Base-by-base conservation (phyloP, 2,888 invertebrate species). In the Caenorhabditis sp. region DNA sequence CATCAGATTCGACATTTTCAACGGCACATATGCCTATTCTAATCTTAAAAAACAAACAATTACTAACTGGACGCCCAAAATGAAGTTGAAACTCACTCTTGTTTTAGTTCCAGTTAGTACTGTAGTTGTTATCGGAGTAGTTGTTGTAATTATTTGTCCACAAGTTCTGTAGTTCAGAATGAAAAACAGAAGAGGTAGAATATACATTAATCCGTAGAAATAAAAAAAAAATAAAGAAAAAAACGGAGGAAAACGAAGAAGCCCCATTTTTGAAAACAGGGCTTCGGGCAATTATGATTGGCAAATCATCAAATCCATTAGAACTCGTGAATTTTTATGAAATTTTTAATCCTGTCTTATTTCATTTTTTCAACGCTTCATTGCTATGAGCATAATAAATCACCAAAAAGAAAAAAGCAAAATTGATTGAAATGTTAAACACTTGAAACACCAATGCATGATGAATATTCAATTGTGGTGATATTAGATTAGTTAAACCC, bases 1-100 rank as follows among this genome's bases (percentile, higher is more conserved):
- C 64, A 2, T 55, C 63, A 4, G 21, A 6, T 61, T 77, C 76
- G 6, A 64, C 51, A 14, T 61, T 68, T 54, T 79, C 77, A 1
- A 81, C 74, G 26, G 81, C 73, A 19, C 73, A 71, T 73, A 77
- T 62, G 84, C 89, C 89, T 62, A 92, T 90, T 87, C 93, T 10
- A 43, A 43, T 43, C 43, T 43, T 43, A 6, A 43, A 43, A 43
- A 43, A 8, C 36, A 36, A 36, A 8, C 12, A 8, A 36, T 36
- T 36, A n/a, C n/a, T n/a, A n/a, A n/a, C n/a, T n/a, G n/a, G n/a
- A n/a, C n/a, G n/a, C n/a, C n/a, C n/a, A n/a, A n/a, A n/a, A n/a
- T n/a, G n/a, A n/a, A 17, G 3, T 43, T 43, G 3, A 3, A 43
- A 17, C 43, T 43, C 14, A 43, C 43, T 17, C 14, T 43, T 17